Evolutionary conservation across 2,888 invertebrate species (phyloP).

Genomic region (Cepaea hortensis): DNA sequence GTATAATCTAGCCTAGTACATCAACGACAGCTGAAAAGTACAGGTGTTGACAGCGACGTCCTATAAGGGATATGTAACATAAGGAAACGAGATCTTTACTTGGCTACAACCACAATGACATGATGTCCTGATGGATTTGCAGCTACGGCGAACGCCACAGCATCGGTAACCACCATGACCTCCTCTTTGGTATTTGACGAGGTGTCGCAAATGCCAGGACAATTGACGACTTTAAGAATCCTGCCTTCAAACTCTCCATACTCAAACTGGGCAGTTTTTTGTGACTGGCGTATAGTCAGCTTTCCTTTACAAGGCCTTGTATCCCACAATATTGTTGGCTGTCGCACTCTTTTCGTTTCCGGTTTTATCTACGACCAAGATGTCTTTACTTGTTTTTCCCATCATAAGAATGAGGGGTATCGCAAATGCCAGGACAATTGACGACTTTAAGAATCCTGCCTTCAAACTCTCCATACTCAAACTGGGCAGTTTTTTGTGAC

Average conservation of each 20-base stretch:
- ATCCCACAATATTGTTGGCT: constrained; percentile 2
- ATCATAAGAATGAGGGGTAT: no score
- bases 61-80: no score
- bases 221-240: constrained; percentile 24
- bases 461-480: constrained; percentile 6
- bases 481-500: neutral
- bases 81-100: neutral
- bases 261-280: neutral
- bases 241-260: neutral
- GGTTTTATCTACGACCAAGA: constrained; percentile 11
- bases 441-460: constrained; percentile 19
- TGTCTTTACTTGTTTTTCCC: neutral
- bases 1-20: no score
- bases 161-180: constrained; percentile 4
- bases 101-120: neutral
- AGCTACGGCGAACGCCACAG: neutral
- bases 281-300: neutral
- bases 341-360: constrained; percentile 11
- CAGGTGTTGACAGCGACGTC: no score
- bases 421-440: constrained; percentile 18
- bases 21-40: no score
- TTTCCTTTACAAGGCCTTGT: neutral
- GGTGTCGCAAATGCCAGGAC: constrained; percentile 23
- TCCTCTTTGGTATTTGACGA: neutral
- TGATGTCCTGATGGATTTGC: neutral